These are phyloP conservation scores for Latrodectus elegans DNA, from an alignment of 2,888 invertebrate species.

Conservation along the genomic window DNA sequence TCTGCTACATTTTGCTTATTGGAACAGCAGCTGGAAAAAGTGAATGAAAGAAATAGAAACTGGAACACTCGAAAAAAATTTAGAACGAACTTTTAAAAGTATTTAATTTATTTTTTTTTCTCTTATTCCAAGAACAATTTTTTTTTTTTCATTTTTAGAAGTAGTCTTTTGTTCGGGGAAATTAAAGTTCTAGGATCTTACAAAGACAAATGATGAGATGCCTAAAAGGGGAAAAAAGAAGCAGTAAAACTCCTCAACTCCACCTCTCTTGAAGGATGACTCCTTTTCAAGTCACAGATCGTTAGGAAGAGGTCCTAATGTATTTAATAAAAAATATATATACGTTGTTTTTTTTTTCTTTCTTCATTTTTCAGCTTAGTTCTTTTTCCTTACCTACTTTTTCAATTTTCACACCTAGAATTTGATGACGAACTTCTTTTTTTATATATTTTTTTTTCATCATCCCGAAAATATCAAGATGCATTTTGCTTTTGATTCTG, in stretches of 20 bases:
- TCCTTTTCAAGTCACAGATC: constrained; percentile 26
- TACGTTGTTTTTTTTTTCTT: not conserved
- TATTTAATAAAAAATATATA: constrained; percentile 38
- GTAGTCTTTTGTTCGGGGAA: constrained; percentile 36
- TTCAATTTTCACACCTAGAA: constrained; percentile 49
- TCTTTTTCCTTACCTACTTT: constrained; percentile 8
- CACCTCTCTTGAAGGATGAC: constrained; percentile 20
- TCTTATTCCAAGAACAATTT: not conserved
- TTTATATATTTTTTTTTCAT: not conserved
- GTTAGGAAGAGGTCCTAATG: constrained; percentile 42
- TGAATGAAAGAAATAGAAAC: no score
- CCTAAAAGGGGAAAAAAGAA: not conserved
- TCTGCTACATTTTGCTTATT: no score
- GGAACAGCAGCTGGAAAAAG: no score
- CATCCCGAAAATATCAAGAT: constrained; percentile 20
- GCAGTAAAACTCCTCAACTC: constrained; percentile 8
- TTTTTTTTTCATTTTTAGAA: not conserved
- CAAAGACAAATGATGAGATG: constrained; percentile 32
- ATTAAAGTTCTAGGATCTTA: constrained; percentile 29
- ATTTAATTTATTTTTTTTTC: constrained; percentile 9
- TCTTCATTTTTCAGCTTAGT: not conserved
- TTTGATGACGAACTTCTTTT: constrained; percentile 6
- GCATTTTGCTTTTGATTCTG: constrained; percentile 32
- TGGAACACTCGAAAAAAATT: no score
- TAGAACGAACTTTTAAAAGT: no score